Conservation (phyloP, 64 coral and sea anemone species). For the Acropora yongei region DNA sequence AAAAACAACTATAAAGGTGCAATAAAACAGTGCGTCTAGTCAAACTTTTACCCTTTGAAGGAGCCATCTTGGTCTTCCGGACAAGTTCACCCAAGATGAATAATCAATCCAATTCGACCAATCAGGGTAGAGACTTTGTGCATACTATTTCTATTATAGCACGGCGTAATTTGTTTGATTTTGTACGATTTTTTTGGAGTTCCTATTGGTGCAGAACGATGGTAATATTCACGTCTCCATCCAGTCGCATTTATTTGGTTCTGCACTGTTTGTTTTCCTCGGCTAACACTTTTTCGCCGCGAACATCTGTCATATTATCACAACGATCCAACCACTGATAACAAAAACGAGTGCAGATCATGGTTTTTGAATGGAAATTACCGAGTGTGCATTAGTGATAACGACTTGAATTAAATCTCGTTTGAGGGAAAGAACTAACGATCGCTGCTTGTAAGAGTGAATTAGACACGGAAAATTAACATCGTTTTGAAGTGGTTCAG, state of each 20-base stretch:
- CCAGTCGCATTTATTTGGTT: conserved; percentile 29
- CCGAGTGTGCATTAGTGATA: not conserved
- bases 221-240: conserved; percentile 4
- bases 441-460: not conserved
- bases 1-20: not conserved
- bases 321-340: not conserved
- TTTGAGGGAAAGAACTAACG: not conserved
- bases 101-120: conserved; percentile 84
- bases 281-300: not conserved
- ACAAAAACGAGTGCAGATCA: not conserved
- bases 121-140: conserved; percentile 46
- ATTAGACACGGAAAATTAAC: not conserved
- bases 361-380: not conserved
- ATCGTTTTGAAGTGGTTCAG: not conserved
- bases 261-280: not conserved
- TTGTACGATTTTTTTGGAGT: not conserved
- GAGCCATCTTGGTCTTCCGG: conserved; percentile 94
- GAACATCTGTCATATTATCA: conserved; percentile 38
- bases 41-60: conserved; percentile 76
- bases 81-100: conserved; percentile 55
- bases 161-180: conserved; percentile 15
- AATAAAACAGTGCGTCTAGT: conserved; percentile 35
- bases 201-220: conserved; percentile 17
- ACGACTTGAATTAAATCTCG: not conserved
- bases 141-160: not conserved